Evolutionary conservation across 2,113 vertebrate genomes (phyloP), one percentile per base, ranked within the genome.

Genomic region (Crypturellus undulatus): DNA sequence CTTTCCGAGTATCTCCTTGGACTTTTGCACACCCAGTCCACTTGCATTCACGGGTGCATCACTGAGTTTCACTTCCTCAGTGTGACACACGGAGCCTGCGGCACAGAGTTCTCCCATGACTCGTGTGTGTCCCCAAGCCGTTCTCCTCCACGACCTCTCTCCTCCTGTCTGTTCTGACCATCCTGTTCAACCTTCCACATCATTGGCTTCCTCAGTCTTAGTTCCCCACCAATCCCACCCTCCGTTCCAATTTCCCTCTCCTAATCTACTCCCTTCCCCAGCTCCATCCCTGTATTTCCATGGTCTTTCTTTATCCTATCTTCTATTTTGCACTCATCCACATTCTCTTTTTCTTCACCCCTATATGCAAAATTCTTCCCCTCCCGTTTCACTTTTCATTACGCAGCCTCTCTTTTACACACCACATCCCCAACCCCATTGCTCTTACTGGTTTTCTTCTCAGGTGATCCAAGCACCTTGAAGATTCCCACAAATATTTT

Each of bases 41-140:
- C 49, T 80, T 78, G 36, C 17, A 45, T 43, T 38, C 32, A 42
- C 19, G 32, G n/a, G 63, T 79, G 63, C 82, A 83, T 92, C 92
- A 93, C 85, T 45, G 93, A 69, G 40, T 90, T 92, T 90, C 64
- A n/a, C 80, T 95, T 96, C 93, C 92, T 83, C 54, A 18, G 82
- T 3, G 19, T 45, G 71, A 90, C 90, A 94, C 79, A 67, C 0
- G 2, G 42, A 80, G 71, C 58, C 62, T 59, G 71, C 32, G 76
- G 68, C 24, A 45, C 3, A 83, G 45, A 70, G 65, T 56, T 42
- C 79, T 82, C 24, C 34, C 40, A 42, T 7, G n/a, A 60, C 45
- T 42, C 16, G 80, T 83, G 5, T 22, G 43, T 51, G 60, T 47
- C 13, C 30, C 51, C 32, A 68, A 84, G 72, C 56, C 18, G 8